These are phyloP conservation scores for Lerista edwardsae DNA, from an alignment of 2,797 vertebrate genomes.

Conservation along the genomic window DNA sequence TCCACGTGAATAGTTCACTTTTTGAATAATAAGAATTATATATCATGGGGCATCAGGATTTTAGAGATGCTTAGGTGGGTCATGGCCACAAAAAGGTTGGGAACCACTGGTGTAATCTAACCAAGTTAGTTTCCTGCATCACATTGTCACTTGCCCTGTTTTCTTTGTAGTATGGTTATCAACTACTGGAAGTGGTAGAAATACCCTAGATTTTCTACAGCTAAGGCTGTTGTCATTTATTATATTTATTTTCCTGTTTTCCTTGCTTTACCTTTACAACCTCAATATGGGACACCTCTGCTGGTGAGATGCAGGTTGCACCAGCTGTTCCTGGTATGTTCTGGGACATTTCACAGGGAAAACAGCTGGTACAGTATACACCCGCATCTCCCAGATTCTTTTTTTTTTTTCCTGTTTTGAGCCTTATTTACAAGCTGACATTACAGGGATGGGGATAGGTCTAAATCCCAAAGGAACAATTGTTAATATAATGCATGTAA, in stretches of 20 bases:
- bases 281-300: neutral
- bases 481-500: neutral
- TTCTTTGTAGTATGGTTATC: neutral
- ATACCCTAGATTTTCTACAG: neutral
- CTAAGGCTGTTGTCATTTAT: neutral
- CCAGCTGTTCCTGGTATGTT: neutral
- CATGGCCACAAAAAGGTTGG: no score
- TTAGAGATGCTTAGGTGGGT: no score
- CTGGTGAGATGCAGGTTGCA: neutral
- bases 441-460: neutral
- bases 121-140: neutral
- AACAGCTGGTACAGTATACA: neutral
- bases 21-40: no score
- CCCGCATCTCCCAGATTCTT: neutral
- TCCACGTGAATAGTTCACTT: no score
- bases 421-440: neutral
- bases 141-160: neutral
- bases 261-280: neutral
- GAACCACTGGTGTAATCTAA: no score
- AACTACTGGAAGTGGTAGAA: neutral
- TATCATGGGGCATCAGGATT: no score
- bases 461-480: neutral
- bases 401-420: neutral
- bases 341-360: neutral
- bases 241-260: neutral